Conservation (phyloP, 2,797 vertebrate species). For the Mormyrus proboscirostris region DNA sequence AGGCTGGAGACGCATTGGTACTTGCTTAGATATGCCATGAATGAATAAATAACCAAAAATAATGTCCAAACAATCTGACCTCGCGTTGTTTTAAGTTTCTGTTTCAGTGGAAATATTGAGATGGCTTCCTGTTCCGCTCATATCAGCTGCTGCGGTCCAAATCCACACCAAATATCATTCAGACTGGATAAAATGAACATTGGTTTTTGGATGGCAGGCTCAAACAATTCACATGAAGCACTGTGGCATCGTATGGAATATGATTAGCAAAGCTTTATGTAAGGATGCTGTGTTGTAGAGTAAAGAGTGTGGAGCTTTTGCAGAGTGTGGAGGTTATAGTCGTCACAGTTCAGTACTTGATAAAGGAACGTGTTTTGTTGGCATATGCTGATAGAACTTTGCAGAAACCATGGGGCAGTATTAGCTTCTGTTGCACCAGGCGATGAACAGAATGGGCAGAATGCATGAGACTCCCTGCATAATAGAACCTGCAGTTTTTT, state of each 20-base stretch:
- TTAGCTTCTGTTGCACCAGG: background rate
- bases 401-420: background rate
- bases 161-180: background rate
- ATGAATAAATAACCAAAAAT: background rate
- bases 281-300: background rate
- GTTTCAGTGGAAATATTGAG: background rate
- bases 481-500: background rate
- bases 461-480: background rate
- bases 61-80: background rate
- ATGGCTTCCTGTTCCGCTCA: background rate
- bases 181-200: background rate
- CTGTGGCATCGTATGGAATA: background rate
- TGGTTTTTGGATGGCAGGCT: background rate
- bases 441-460: background rate
- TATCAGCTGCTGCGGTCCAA: background rate
- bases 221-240: background rate
- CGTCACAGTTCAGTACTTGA: background rate
- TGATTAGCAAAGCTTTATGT: background rate
- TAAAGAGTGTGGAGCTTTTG: background rate
- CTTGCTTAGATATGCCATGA: background rate
- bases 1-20: background rate
- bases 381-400: background rate
- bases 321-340: background rate
- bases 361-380: background rate
- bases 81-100: background rate